Evolutionary conservation across 2,797 vertebrate species (phyloP).

Genomic region (Myotis daubentonii): DNA sequence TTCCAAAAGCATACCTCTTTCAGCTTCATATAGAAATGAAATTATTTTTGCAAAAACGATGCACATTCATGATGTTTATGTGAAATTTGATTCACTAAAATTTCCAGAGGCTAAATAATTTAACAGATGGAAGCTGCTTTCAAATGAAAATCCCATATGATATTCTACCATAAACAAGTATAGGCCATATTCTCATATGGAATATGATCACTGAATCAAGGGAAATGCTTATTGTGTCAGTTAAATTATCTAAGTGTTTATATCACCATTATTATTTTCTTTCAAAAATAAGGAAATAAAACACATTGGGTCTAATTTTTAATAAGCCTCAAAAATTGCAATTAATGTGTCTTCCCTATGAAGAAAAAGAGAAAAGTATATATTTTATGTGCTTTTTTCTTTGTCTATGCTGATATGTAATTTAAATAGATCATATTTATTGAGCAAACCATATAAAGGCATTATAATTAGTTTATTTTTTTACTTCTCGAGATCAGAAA

Average conservation of each 20-base stretch:
- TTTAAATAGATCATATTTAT: background rate
- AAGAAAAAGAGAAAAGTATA: background rate
- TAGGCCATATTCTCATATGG: background rate
- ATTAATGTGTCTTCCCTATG: background rate
- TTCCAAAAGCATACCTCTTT: background rate
- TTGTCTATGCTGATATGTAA: background rate
- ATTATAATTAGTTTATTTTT: background rate
- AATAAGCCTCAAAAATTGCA: background rate
- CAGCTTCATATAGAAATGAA: constrained; percentile 12
- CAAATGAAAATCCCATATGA: constrained; percentile 48
- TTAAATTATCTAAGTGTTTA: background rate
- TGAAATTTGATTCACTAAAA: constrained; percentile 53
- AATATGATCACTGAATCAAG: background rate
- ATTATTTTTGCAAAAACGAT: background rate
- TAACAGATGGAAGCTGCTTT: constrained; percentile 47
- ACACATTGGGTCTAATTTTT: constrained; percentile 2
- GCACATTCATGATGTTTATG: background rate
- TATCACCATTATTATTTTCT: background rate
- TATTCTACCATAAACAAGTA: background rate
- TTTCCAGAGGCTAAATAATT: constrained; percentile 13
- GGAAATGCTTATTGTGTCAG: background rate
- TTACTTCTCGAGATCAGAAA: background rate
- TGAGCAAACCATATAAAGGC: background rate
- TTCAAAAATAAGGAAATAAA: background rate
- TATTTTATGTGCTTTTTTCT: background rate